Evolutionary conservation across 2,888 invertebrate species (phyloP).

Genomic region (Dasypogon diadema): DNA sequence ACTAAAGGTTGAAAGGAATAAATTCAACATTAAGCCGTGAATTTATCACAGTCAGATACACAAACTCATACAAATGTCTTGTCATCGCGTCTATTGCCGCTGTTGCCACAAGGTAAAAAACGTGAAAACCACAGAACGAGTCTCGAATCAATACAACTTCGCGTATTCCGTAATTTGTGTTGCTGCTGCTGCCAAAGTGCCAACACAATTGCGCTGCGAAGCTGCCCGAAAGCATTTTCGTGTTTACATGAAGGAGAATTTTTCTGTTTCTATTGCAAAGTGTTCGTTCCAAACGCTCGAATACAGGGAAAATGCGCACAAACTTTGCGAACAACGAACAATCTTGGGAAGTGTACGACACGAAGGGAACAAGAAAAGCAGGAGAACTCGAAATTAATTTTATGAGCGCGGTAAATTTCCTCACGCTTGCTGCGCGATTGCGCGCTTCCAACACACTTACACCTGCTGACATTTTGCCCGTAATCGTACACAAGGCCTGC

Average conservation of each 20-base stretch:
- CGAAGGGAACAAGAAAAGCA: conserved; percentile 16
- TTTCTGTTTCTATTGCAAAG: conserved; percentile 5
- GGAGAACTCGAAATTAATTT: neutral
- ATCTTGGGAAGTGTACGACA: no score
- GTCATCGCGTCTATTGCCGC: conserved; percentile 21
- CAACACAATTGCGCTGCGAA: neutral
- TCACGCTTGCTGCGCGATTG: conserved; percentile 22
- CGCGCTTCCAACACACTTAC: neutral
- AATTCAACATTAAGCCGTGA: conserved; percentile 34
- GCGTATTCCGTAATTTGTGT: neutral
- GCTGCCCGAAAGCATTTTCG: conserved; percentile 37
- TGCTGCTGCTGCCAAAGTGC: neutral
- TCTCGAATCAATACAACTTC: conserved; percentile 37
- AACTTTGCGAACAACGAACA: no score
- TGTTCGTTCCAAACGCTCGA: no score
- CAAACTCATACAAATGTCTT: conserved; percentile 16
- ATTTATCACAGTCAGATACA: conserved; percentile 35
- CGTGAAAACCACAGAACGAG: neutral
- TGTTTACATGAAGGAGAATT: conserved; percentile 13
- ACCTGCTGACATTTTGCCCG: neutral
- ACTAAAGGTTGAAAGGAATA: conserved; percentile 41
- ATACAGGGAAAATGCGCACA: no score
- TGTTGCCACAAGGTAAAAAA: neutral
- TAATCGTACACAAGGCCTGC: no score
- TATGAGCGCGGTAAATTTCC: conserved; percentile 6